Percentiles rank a stretch among this genome's conserved stretches.
Evolutionary conservation across 2,797 vertebrate species (phyloP).

Genomic region (Caiman crocodilus): DNA sequence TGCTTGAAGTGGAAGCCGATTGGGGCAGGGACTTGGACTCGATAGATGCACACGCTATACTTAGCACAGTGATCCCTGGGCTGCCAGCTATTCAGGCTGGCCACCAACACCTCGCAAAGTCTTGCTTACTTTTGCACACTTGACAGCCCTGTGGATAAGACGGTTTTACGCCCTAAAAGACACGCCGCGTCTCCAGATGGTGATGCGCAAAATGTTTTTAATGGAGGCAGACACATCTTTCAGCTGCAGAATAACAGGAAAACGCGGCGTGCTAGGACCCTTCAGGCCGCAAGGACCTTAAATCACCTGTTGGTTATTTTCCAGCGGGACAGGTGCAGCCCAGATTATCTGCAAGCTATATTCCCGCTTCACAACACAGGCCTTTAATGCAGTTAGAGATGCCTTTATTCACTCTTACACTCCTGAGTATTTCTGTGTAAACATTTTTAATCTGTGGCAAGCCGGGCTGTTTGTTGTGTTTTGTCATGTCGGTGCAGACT

Average conservation of each 20-base stretch:
- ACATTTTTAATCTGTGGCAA: conserved; percentile 79
- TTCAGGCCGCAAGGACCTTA: background rate
- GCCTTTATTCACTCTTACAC: conserved; percentile 64
- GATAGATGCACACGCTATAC: too few relatives aligned
- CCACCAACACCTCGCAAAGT: conserved; percentile 19
- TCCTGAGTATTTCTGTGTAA: conserved; percentile 77
- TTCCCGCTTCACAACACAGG: conserved; percentile 32
- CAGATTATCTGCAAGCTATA: conserved; percentile 44
- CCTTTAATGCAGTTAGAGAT: conserved; percentile 46
- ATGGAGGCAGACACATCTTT: conserved; percentile 63
- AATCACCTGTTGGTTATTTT: conserved; percentile 64
- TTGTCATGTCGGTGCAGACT: conserved; percentile 74
- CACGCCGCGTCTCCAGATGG: conserved; percentile 30
- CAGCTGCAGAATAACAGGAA: conserved; percentile 65
- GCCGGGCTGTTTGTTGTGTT: conserved; percentile 81
- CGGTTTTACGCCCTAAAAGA: conserved; percentile 31
- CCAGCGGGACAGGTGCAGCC: conserved; percentile 73
- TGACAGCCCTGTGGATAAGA: background rate
- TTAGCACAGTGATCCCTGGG: background rate
- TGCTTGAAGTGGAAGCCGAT: background rate
- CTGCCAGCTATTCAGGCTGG: conserved; percentile 25
- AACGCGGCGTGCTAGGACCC: conserved; percentile 33
- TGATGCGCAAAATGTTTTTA: conserved; percentile 65
- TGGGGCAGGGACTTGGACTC: background rate
- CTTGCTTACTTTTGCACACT: conserved; percentile 38